phyloP scores from a whole-genome alignment of 2,888 invertebrate genomes.

The Drosophila mimica region DNA sequence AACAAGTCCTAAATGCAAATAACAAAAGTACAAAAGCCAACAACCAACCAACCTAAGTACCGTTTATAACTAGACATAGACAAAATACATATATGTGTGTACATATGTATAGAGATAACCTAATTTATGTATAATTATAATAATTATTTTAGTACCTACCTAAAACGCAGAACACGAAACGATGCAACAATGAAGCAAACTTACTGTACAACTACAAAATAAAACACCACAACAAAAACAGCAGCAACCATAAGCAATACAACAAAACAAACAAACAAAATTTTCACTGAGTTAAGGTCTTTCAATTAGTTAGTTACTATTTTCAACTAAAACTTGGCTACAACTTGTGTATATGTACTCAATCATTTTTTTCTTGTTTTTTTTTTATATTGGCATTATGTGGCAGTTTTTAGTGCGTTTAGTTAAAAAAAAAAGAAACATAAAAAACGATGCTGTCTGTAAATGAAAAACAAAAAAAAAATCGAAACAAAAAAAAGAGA shows the following conservation, averaged over 20 bases:
- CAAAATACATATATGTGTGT: conserved; percentile 26
- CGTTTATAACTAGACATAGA: conserved; percentile 66
- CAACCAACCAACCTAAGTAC: conserved; percentile 80
- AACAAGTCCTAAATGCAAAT: conserved; percentile 78
- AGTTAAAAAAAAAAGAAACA: conserved; percentile 16
- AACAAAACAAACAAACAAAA: conserved; percentile 47
- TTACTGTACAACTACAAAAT: conserved; percentile 39
- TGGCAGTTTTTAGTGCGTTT: conserved; percentile 51
- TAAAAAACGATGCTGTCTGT: conserved; percentile 1
- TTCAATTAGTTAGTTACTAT: conserved; percentile 53
- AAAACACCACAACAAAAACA: conserved; percentile 34
- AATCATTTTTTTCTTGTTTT: conserved; percentile 24
- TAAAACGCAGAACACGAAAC: conserved; percentile 47
- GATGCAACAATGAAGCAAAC: conserved; percentile 43
- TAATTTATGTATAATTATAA: conserved; percentile 56
- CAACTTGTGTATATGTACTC: conserved; percentile 37
- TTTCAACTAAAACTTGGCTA: conserved; percentile 32
- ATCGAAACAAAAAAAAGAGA: conserved; percentile 8
- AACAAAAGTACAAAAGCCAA: conserved; percentile 81
- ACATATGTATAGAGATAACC: conserved; percentile 39
- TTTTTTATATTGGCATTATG: conserved; percentile 26
- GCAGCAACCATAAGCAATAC: conserved; percentile 61
- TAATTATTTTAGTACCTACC: conserved; percentile 66
- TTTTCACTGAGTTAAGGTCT: conserved; percentile 62
- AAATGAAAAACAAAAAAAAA: conserved; percentile 13